A percentile compares a stretch with the other conserved stretches of the same genome.
Evolutionary conservation across 2,888 invertebrate species (phyloP).

Genomic region (Magallana nippona): DNA sequence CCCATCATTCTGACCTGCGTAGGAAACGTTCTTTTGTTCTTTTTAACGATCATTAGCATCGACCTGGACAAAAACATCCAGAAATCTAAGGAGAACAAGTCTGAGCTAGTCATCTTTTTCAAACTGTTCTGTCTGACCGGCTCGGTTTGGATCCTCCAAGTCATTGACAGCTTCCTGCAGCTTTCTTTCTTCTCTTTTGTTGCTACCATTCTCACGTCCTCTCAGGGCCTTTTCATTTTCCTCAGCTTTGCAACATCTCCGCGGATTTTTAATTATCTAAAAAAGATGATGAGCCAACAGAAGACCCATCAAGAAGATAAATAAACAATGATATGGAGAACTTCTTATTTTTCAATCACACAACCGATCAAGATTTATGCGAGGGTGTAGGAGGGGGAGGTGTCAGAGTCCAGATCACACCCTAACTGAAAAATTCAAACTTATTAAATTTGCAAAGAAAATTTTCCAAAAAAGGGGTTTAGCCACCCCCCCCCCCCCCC

Average conservation of each 20-base stretch:
- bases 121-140: neutral
- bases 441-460: too few species aligned
- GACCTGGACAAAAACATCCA: neutral
- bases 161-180: neutral
- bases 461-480: too few species aligned
- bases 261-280: neutral
- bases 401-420: too few species aligned
- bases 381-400: too few species aligned
- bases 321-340: too few species aligned
- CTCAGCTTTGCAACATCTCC: neutral
- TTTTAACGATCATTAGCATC: neutral
- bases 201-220: neutral
- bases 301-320: too few species aligned
- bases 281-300: neutral
- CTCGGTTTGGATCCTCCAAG: neutral
- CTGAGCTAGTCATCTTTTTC: neutral
- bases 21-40: neutral
- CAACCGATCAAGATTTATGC: too few species aligned
- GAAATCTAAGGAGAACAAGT: neutral
- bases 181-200: constrained; percentile 8
- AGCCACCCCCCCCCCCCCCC: too few species aligned
- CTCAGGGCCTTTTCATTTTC: neutral
- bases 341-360: too few species aligned
- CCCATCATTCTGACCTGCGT: neutral
- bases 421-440: too few species aligned